Conservation (phyloP, 2,113 vertebrate species). For the Rhinolophus sinicus region DNA sequence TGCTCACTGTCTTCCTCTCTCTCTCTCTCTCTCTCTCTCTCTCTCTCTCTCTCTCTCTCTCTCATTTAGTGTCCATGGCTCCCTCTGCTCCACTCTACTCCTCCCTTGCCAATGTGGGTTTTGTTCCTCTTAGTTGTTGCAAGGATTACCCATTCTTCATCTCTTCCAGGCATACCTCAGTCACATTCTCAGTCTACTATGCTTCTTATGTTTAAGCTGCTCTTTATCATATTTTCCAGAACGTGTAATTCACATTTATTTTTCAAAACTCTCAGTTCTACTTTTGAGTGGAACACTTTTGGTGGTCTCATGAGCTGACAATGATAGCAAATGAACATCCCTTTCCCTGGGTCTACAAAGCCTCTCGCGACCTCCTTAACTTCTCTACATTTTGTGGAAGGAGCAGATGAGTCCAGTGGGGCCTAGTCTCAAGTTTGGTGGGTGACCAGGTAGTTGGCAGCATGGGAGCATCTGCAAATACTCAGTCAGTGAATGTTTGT, state of each 20-base stretch:
- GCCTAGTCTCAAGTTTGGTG: not conserved
- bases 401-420: no score
- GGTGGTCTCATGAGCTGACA: not conserved
- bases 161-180: not conserved
- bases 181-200: not conserved
- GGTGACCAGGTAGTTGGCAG: not conserved
- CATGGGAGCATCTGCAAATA: not conserved
- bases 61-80: not conserved
- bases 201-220: not conserved
- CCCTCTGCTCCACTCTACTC: no score
- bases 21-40: not conserved
- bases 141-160: not conserved
- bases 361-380: no score
- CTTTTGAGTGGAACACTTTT: not conserved
- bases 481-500: not conserved
- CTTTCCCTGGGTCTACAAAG: not conserved
- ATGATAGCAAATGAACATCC: rapidly evolving
- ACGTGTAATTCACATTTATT: not conserved
- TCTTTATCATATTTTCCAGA: not conserved
- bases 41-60: no score
- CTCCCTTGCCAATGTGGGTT: not conserved
- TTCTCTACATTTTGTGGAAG: not conserved
- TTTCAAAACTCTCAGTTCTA: not conserved
- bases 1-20: not conserved
- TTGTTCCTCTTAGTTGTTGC: not conserved